Evolutionary conservation across 2,797 vertebrate species (phyloP), one percentile per base, ranked within the genome.

Genomic region (Anguilla marmorata): DNA sequence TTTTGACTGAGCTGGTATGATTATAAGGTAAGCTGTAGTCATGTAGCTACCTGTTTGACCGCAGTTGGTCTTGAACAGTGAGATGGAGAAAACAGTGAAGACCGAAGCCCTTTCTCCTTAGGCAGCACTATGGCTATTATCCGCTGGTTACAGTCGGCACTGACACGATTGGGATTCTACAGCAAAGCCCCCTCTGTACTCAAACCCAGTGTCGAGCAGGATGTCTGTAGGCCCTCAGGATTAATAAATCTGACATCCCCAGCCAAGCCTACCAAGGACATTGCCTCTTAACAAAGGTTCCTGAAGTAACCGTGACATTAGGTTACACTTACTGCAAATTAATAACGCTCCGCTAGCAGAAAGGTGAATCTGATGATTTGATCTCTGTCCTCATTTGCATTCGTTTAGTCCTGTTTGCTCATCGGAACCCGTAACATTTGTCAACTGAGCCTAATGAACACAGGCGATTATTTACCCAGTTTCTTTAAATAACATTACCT

Each of bases 381-480:
- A 74, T 74, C 69, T 74, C 69, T 74, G 27, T 74, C 69, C 27
- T 74, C 27, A 74, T 74, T 74, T 74, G 14, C n/a, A 30, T 74
- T 14, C 2, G 30, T 74, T 74, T 74, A 11, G 30, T 74, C 69
- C 11, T 37, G 69, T 33, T 74, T 74, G n/a, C 27, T 74, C 69
- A 30, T 74, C 33, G 30, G 69, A 12, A 30, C 11, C 30, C 16
- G 69, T 74, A 69, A 11, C 63, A 37, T 74, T 12, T 74, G 69
- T 74, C 30, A 16, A 74, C 69, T 16, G 30, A 74, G 30, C 69
- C 69, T 33, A 37, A 74, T 74, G 69, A 74, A 14, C 69, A 74
- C 3, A 74, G 69, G 69, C 69, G 33, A 74, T 30, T 74, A 74
- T 33, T 30, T 37, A 37, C 30, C 11, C 69, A 14, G 2, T 74